phyloP scores from a whole-genome alignment of 2,113 vertebrate genomes.

The Otocyon megalotis region DNA sequence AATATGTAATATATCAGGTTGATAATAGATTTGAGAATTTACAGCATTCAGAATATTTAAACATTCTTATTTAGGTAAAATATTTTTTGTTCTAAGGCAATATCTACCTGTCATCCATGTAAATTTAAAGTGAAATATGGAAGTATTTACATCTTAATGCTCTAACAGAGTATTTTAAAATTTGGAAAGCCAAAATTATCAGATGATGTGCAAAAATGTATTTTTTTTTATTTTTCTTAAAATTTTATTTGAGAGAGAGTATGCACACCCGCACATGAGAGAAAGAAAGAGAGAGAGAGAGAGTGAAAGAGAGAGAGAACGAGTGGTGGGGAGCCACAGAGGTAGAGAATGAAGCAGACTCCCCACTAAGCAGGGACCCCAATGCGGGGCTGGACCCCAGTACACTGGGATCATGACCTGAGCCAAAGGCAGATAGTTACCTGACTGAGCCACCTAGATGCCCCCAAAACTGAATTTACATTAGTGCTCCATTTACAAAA shows the following conservation, averaged over 20 bases:
- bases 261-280: not conserved
- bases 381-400: not conserved
- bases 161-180: not conserved
- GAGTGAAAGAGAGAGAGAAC: not conserved
- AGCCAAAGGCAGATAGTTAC: not conserved
- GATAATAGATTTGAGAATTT: conserved; percentile 41
- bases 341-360: not conserved
- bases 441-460: not conserved
- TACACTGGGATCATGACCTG: not conserved
- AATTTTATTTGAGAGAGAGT: not conserved
- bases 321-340: not conserved
- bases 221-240: not conserved
- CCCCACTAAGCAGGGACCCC: not conserved
- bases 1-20: not conserved
- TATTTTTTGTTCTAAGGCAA: not conserved
- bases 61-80: not conserved
- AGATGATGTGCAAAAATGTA: not conserved
- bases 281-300: not conserved
- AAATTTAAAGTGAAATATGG: not conserved
- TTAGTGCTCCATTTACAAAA: not conserved
- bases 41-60: not conserved
- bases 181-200: not conserved
- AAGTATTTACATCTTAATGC: not conserved
- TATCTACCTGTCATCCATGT: not conserved
- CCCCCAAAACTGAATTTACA: not conserved